phyloP scores from a whole-genome alignment of 2,888 invertebrate genomes.

The Xanthia togata region DNA sequence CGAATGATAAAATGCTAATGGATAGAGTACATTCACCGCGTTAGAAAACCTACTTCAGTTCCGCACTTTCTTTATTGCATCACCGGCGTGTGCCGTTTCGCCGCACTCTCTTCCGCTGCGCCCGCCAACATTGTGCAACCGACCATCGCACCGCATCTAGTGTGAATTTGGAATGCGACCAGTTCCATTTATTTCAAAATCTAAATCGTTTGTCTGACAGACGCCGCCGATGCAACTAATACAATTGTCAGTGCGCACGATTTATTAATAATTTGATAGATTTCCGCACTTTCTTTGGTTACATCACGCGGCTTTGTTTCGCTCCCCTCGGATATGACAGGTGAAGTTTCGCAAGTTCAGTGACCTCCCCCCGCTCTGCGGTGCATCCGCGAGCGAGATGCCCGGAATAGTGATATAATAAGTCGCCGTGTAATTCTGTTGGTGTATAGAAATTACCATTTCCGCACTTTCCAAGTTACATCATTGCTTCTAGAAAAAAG shows the following conservation, averaged over 20 bases:
- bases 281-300: conserved; percentile 84
- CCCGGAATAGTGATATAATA: conserved; percentile 85
- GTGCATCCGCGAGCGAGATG: conserved; percentile 81
- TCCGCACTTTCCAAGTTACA: conserved; percentile 89
- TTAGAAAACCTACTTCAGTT: conserved; percentile 89
- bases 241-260: conserved; percentile 62
- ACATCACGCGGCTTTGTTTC: conserved; percentile 76
- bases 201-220: conserved; percentile 68
- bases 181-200: conserved; percentile 81
- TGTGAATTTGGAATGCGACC: conserved; percentile 78
- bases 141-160: conserved; percentile 70
- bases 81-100: conserved; percentile 86
- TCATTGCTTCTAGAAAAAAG: conserved; percentile 81
- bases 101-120: conserved; percentile 87
- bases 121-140: conserved; percentile 82
- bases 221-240: conserved; percentile 55
- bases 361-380: conserved; percentile 81
- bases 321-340: conserved; percentile 81
- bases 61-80: conserved; percentile 90
- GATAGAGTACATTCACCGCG: conserved; percentile 89
- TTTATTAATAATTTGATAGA: conserved; percentile 69
- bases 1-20: conserved; percentile 87
- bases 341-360: conserved; percentile 89
- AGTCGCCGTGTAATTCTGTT: conserved; percentile 78
- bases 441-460: conserved; percentile 84